phyloP scores from a whole-genome alignment of 30 jellyfish, hydroid and myxozoan genomes.

The Clytia hemisphaerica region DNA sequence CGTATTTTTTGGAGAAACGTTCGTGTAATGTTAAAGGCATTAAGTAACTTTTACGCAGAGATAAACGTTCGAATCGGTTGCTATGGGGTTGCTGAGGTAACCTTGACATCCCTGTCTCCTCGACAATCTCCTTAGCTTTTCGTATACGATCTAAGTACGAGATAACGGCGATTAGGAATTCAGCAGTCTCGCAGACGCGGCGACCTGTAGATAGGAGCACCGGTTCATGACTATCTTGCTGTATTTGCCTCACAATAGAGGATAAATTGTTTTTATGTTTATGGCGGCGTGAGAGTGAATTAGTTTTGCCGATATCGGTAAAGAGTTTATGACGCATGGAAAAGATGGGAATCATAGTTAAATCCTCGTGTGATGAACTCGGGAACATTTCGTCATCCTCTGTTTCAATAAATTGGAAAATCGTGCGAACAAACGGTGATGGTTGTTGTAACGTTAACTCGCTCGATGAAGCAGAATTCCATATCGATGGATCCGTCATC shows the following conservation, averaged over 20 bases:
- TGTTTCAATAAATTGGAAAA: constrained; percentile 20
- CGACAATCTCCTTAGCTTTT: constrained; percentile 11
- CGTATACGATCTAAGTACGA: constrained; percentile 23
- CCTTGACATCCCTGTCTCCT: no score
- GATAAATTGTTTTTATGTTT: background rate
- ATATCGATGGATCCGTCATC: no score
- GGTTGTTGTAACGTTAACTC: constrained; percentile 32
- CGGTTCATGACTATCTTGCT: background rate
- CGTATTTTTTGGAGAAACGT: no score
- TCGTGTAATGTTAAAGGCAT: no score
- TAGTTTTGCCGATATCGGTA: constrained; percentile 9
- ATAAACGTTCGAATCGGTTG: no score
- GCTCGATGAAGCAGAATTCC: no score
- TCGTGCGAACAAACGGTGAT: constrained; percentile 28
- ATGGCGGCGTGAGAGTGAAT: background rate
- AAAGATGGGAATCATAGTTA: constrained; percentile 3
- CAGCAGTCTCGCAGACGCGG: constrained; percentile 16
- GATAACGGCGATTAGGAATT: constrained; percentile 9
- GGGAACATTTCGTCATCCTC: constrained; percentile 13
- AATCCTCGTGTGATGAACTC: background rate
- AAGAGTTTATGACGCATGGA: constrained; percentile 6
- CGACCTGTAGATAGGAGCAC: constrained; percentile 6
- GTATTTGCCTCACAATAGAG: constrained; percentile 1
- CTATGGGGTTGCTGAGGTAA: no score
- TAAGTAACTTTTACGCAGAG: no score